Percentiles rank a stretch among this genome's conserved stretches.
Evolutionary conservation across 2,888 invertebrate species (phyloP).

Genomic region (Pocota personata): DNA sequence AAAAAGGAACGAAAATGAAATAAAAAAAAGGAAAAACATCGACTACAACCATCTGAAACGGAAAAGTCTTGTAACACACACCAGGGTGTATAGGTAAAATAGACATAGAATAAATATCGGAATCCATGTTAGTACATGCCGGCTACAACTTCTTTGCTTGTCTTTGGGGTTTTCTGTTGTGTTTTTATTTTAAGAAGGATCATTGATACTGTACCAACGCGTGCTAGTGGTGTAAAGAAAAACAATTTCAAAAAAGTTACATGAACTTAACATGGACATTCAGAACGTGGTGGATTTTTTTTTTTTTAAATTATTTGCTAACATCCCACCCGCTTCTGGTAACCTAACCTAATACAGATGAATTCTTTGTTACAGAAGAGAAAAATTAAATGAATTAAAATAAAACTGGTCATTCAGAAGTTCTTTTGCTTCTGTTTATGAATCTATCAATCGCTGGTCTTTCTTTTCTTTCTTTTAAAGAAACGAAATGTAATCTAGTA

Average conservation of each 20-base stretch:
- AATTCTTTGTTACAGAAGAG: not conserved
- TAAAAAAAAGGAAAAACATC: conserved; percentile 7
- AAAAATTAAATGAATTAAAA: too few species aligned
- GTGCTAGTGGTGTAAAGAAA: conserved; percentile 40
- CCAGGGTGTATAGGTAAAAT: conserved; percentile 46
- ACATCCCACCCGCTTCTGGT: conserved; percentile 33
- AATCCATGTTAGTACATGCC: conserved; percentile 67
- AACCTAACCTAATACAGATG: not conserved
- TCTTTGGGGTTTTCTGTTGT: conserved; percentile 16
- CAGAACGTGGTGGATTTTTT: conserved; percentile 13
- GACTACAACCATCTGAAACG: conserved; percentile 57
- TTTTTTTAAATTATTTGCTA: conserved; percentile 6
- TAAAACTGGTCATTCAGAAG: too few species aligned
- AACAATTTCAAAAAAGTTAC: conserved; percentile 20
- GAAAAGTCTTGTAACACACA: conserved; percentile 59
- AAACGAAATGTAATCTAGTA: conserved; percentile 5
- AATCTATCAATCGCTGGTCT: not conserved
- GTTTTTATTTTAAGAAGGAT: conserved; percentile 24
- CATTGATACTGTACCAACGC: conserved; percentile 47
- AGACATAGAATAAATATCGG: conserved; percentile 64
- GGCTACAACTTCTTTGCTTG: conserved; percentile 70
- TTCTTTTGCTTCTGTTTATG: conserved; percentile 15
- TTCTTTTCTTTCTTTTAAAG: too few species aligned
- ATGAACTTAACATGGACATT: conserved; percentile 51
- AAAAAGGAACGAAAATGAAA: conserved; percentile 9